A percentile compares a stretch with the other conserved stretches of the same genome.
phyloP scores from a whole-genome alignment of 2,797 vertebrate species.

The Lindbergichthys nudifrons region DNA sequence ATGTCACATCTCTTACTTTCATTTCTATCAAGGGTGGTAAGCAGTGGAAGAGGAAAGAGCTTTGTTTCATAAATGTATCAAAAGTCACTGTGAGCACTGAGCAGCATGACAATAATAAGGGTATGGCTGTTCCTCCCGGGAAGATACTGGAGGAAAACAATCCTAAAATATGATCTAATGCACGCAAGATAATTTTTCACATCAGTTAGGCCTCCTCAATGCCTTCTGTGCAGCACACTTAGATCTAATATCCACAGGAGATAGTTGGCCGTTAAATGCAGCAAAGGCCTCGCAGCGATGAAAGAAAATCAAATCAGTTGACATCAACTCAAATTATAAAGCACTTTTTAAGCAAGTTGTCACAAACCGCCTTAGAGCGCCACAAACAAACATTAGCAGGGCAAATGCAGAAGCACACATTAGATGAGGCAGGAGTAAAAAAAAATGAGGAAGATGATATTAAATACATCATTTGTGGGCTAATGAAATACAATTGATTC shows the following conservation, averaged over 20 bases:
- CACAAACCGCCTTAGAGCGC: constrained; percentile 9
- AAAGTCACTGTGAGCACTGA: constrained; percentile 40
- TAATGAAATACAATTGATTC: no score
- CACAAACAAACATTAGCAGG: constrained; percentile 19
- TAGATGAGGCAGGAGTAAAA: constrained; percentile 20
- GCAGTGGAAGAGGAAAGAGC: neutral
- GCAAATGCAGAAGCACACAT: constrained; percentile 1
- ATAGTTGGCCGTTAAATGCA: constrained; percentile 21
- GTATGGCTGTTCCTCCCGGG: constrained; percentile 27
- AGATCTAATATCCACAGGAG: constrained; percentile 40
- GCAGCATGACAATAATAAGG: constrained; percentile 43
- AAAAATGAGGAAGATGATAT: neutral
- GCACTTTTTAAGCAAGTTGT: constrained; percentile 25
- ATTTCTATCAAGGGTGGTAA: neutral
- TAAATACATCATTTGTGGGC: no score
- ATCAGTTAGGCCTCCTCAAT: constrained; percentile 11
- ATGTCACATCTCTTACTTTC: neutral
- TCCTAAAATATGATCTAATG: constrained; percentile 51
- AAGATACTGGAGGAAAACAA: constrained; percentile 16
- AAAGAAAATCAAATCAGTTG: constrained; percentile 38
- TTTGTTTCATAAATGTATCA: constrained; percentile 41
- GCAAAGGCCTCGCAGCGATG: constrained; percentile 30
- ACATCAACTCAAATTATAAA: constrained; percentile 36
- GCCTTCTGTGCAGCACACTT: constrained; percentile 29
- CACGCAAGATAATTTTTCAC: constrained; percentile 37